A percentile compares a stretch with the other conserved stretches of the same genome.
Conservation (phyloP, 2,797 vertebrate species). For the Macropus fuliginosus region DNA sequence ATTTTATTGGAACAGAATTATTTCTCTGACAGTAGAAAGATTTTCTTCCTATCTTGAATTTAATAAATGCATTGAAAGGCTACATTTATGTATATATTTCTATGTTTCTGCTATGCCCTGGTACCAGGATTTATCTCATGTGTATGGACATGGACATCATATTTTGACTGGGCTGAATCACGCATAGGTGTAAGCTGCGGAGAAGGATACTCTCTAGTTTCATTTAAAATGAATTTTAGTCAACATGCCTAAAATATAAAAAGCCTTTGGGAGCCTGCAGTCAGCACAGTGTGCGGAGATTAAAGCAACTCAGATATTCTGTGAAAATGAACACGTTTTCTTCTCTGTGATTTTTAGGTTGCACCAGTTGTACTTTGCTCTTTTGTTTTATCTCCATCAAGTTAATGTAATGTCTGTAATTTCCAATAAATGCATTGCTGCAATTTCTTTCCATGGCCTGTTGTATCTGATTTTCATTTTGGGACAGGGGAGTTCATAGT, state of each 20-base stretch:
- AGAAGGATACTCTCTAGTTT: slow-evolving; percentile 33
- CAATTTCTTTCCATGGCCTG: slow-evolving; percentile 74
- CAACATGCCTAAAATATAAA: slow-evolving; percentile 52
- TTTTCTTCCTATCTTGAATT: slow-evolving; percentile 9
- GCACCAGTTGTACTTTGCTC: slow-evolving; percentile 71
- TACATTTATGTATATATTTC: too few species aligned
- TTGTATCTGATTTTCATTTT: slow-evolving; percentile 66
- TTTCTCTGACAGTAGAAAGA: slow-evolving; percentile 38
- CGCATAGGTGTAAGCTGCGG: not conserved
- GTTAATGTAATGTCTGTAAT: slow-evolving; percentile 81
- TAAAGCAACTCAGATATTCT: slow-evolving; percentile 69
- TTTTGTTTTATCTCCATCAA: slow-evolving; percentile 73
- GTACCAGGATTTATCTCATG: slow-evolving; percentile 20
- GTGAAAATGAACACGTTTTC: slow-evolving; percentile 62
- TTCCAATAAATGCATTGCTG: slow-evolving; percentile 86
- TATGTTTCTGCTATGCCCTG: slow-evolving; percentile 3
- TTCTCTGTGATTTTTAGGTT: slow-evolving; percentile 73
- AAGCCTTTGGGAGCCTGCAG: slow-evolving; percentile 64
- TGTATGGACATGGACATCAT: slow-evolving; percentile 43
- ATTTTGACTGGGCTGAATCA: slow-evolving; percentile 63
- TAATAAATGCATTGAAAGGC: not conserved
- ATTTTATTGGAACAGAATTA: slow-evolving; percentile 49
- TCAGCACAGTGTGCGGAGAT: slow-evolving; percentile 63
- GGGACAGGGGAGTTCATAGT: not conserved
- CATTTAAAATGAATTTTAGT: slow-evolving; percentile 73